Conservation (phyloP, 2,113 vertebrate species). For the Cepphus grylle region DNA sequence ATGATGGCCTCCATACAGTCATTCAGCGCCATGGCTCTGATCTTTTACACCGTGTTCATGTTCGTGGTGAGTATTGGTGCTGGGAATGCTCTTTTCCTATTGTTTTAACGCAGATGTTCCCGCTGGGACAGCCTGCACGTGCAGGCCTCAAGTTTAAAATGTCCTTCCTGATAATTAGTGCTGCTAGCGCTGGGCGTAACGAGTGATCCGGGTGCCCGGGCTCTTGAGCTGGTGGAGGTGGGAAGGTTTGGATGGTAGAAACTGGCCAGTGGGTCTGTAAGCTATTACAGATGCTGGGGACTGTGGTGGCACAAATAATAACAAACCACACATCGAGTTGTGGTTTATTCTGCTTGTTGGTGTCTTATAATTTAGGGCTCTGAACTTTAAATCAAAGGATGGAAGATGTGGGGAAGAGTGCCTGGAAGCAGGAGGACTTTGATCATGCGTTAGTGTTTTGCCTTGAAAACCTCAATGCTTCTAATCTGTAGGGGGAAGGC, state of each 20-base stretch:
- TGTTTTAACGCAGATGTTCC: not conserved
- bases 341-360: not conserved
- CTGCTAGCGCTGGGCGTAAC: not conserved
- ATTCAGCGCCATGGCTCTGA: constrained; percentile 96
- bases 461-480: not conserved
- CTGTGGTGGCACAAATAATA: not conserved
- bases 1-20: constrained; percentile 98
- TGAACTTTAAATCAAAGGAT: not conserved
- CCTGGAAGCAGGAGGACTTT: not conserved
- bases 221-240: not conserved
- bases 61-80: constrained; percentile 84
- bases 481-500: not conserved
- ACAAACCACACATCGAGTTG: not conserved
- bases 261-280: not conserved
- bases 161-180: not conserved
- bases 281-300: not conserved
- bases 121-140: not conserved
- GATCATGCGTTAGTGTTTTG: not conserved
- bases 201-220: not conserved
- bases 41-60: constrained; percentile 96
- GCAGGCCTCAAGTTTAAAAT: not conserved
- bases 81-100: not conserved
- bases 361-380: not conserved
- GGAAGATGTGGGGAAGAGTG: not conserved
- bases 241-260: not conserved